Base-by-base conservation (phyloP, 2,888 invertebrate genomes). In the Ophion costatus region DNA sequence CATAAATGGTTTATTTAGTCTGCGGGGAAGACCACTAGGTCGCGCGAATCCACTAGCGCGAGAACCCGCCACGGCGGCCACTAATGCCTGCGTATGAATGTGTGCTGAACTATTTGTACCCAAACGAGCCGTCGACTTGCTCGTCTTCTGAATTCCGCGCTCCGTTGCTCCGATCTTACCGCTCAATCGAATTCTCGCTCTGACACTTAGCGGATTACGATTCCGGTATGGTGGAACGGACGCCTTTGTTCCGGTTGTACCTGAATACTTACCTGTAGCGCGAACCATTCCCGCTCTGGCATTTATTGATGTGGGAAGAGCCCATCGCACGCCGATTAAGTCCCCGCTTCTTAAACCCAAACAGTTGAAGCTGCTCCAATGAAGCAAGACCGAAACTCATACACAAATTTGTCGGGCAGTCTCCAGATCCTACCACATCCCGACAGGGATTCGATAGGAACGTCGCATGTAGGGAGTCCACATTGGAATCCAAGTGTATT, bases 1-100 rank as follows among this genome's bases (percentile, higher is more conserved):
- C 89, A 89, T 90, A 87, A 90, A 88, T 87, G 88, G 89, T 89
- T 89, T 88, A 89, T 89, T 87, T 89, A 89, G 86, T 83, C 59
- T 45, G 45, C 78, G 11, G 64, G 22, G 29, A 64, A 66, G 63
- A 57, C 42, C n/a, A 64, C 69, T 73, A 59, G 42, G 78, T 75
- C 74, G 81, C 69, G 64, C 69, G 64, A 81, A 38, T 59, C 59
- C 9, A 22, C 73, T 74, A 56, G 67, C 66, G 22, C 33, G 71
- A 38, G 51, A 20, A 33, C 20, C 20, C 64, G 2, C 33, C 7
- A 38, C 45, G 59, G 20, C 61, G 6, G 69, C 11, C 17, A 22
- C 51, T 22, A 22, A 38, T 69, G 69, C 22, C 51, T 38, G 33
- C 22, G 17, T 77, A 66, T 33, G 73, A 73, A 67, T 84, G 80